Evolutionary conservation across 2,888 invertebrate genomes (phyloP).

Genomic region (Ariolimax columbianus): DNA sequence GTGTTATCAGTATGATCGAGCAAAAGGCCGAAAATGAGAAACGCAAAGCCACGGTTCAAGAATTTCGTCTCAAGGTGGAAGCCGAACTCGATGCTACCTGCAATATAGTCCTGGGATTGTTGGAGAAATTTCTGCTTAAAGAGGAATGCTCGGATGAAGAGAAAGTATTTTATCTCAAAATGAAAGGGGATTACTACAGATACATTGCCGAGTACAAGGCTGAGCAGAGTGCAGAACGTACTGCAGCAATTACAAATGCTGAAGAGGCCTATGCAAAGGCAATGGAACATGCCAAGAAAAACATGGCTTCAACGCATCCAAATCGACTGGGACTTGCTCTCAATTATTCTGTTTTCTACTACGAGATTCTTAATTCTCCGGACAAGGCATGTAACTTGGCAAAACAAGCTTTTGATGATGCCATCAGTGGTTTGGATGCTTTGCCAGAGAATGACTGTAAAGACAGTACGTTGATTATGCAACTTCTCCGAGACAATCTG

Average conservation of each 20-base stretch:
- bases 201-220: conserved; percentile 99
- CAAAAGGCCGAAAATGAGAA: conserved; percentile 82
- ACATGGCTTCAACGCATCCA: conserved; percentile 99
- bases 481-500: conserved; percentile 92
- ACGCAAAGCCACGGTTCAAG: conserved; percentile 99
- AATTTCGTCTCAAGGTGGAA: conserved; percentile 99
- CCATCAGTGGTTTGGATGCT: conserved; percentile 99
- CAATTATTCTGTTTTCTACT: conserved; percentile 99
- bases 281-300: conserved; percentile 93
- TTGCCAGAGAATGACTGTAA: conserved; percentile 99
- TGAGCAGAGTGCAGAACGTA: conserved; percentile 90
- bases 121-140: conserved; percentile 98
- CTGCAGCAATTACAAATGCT: conserved; percentile 84
- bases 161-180: conserved; percentile 99
- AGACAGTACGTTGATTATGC: conserved; percentile 99
- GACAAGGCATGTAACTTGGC: conserved; percentile 99
- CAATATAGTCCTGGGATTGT: conserved; percentile 97
- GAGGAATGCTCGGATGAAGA: conserved; percentile 99
- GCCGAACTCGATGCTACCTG: conserved; percentile 99
- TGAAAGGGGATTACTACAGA: conserved; percentile 99
- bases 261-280: conserved; percentile 89
- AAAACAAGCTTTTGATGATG: conserved; percentile 99
- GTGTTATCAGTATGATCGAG: conserved; percentile 99
- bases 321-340: conserved; percentile 98
- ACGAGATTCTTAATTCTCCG: conserved; percentile 99